phyloP scores from a whole-genome alignment of 2,113 vertebrate species.

The Progne subis region DNA sequence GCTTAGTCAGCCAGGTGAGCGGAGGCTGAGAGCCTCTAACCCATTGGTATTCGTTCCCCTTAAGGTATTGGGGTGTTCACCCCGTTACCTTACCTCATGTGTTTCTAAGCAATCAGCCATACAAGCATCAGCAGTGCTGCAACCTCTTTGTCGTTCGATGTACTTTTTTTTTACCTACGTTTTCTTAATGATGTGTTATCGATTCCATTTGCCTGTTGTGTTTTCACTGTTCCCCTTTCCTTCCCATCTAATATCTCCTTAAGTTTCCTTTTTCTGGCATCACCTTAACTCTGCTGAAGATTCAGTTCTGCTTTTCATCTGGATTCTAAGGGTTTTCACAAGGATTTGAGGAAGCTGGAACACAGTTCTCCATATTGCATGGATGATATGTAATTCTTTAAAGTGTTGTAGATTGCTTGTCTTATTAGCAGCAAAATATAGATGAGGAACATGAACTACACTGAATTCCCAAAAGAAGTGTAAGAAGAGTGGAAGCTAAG shows the following conservation, averaged over 20 bases:
- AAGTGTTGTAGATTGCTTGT: background rate
- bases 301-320: background rate
- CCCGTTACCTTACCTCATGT: fast-evolving
- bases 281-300: background rate
- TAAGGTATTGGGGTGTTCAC: background rate
- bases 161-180: background rate
- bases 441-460: background rate
- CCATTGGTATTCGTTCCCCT: fast-evolving
- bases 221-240: background rate
- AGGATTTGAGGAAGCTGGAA: background rate
- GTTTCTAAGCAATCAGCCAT: background rate
- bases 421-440: background rate
- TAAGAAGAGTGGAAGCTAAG: background rate
- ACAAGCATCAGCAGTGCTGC: background rate
- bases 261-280: background rate
- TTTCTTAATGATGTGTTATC: background rate
- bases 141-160: background rate
- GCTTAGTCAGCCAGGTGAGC: background rate
- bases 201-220: background rate
- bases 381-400: background rate
- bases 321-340: background rate
- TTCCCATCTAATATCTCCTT: background rate
- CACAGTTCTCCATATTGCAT: background rate
- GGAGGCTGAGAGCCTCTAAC: background rate
- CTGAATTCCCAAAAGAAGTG: background rate